phyloP scores from a whole-genome alignment of 2,888 invertebrate genomes.

The Epiperipatus broadwayi region DNA sequence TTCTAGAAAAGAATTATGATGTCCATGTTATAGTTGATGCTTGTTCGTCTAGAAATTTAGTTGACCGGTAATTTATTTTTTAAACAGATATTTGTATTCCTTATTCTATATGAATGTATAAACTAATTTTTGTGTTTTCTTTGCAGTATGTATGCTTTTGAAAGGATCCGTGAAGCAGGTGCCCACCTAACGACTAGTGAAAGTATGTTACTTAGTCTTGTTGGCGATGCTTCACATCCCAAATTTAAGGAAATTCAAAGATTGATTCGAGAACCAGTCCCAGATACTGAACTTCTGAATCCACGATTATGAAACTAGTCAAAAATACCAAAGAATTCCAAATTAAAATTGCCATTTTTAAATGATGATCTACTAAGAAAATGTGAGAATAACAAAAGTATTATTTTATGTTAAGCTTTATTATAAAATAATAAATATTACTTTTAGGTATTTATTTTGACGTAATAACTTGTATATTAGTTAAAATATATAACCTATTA shows the following conservation, averaged over 20 bases:
- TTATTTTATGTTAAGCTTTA: no score
- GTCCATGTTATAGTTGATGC: constrained; percentile 40
- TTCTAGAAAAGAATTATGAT: constrained; percentile 32
- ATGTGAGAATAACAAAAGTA: no score
- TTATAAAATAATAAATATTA: no score
- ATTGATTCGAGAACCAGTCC: constrained; percentile 33
- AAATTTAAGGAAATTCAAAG: constrained; percentile 37
- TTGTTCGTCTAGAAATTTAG: constrained; percentile 33
- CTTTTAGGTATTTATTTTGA: no score
- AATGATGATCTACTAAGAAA: no score
- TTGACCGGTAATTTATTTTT: constrained; percentile 26
- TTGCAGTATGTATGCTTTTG: constrained; percentile 31
- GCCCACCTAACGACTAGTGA: constrained; percentile 39
- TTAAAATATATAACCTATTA: no score
- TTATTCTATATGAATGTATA: constrained; percentile 23
- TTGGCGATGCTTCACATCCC: constrained; percentile 36
- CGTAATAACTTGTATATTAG: no score
- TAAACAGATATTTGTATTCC: constrained; percentile 23
- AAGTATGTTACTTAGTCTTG: constrained; percentile 35
- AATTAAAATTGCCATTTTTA: no score
- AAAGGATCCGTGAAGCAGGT: constrained; percentile 35
- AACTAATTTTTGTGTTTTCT: constrained; percentile 7
- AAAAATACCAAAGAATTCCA: no score
- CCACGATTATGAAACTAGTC: no score
- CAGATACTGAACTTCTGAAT: constrained; percentile 34